phyloP scores from a whole-genome alignment of 2,888 invertebrate genomes.

The Nasonovia ribisnigri region DNA sequence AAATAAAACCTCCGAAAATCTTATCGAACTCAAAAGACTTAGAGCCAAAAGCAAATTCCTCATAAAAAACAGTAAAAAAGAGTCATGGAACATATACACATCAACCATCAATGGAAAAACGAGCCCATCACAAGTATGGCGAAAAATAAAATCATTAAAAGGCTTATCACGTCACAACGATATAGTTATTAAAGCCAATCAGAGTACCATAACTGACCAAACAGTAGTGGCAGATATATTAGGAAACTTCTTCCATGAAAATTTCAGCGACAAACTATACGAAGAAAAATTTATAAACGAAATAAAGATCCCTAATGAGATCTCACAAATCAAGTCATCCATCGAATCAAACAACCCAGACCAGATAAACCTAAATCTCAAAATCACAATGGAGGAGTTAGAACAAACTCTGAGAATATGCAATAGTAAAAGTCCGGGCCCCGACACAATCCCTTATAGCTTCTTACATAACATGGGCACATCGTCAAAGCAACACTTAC shows the following conservation, averaged over 20 bases:
- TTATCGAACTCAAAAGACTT: neutral
- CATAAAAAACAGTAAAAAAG: conserved; percentile 13
- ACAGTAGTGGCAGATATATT: conserved; percentile 8
- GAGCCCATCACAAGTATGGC: neutral
- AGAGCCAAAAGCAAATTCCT: neutral
- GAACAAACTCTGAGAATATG: neutral
- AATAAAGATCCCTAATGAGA: neutral
- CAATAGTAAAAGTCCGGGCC: neutral
- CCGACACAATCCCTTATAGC: too few relatives aligned
- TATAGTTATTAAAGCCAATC: neutral
- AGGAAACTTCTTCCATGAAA: neutral
- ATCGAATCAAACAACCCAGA: neutral
- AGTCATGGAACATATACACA: neutral
- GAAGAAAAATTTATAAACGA: neutral
- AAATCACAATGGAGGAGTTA: conserved; percentile 3
- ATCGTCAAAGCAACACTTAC: too few relatives aligned
- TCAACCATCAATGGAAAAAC: neutral
- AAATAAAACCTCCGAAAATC: neutral
- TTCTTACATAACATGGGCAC: too few relatives aligned
- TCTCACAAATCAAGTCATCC: neutral
- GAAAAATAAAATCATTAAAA: conserved; percentile 16
- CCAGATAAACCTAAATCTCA: conserved; percentile 21
- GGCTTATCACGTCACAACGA: neutral
- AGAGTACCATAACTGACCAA: neutral
- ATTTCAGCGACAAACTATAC: neutral